Evolutionary conservation across 37 sponge, comb jelly and placozoan genomes (phyloP).

Genomic region (Halisarca cf. caerulea): DNA sequence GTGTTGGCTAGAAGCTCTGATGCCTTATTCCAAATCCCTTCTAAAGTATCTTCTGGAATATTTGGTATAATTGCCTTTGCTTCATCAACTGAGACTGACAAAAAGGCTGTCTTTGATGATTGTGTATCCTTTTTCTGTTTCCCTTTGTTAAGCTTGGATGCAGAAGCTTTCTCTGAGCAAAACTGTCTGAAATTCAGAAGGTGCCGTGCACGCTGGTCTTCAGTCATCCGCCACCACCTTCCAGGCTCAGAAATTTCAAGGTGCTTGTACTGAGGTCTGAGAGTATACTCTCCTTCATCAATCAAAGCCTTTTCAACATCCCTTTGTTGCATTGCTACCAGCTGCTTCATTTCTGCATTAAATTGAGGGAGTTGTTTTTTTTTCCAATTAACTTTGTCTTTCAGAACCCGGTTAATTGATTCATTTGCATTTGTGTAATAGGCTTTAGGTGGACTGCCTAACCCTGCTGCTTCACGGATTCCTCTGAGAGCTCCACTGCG

Average conservation of each 20-base stretch:
- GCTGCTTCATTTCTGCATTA: background rate
- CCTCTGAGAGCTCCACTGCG: background rate
- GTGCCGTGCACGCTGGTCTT: background rate
- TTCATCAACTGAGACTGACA: background rate
- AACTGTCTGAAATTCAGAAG: constrained; percentile 1
- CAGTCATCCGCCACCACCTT: constrained; percentile 16
- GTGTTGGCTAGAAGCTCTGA: background rate
- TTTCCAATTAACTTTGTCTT: background rate
- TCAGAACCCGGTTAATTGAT: constrained; percentile 19
- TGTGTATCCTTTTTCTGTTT: background rate
- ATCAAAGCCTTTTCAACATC: constrained; percentile 14
- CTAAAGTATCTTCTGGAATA: background rate
- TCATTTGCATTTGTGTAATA: constrained; percentile 22
- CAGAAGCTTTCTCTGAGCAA: background rate
- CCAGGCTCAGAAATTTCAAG: constrained; percentile 2
- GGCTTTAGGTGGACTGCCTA: background rate
- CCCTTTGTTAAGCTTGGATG: background rate
- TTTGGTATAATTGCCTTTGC: background rate
- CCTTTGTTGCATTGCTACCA: background rate
- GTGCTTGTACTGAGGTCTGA: background rate
- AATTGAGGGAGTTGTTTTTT: background rate
- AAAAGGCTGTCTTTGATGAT: no score
- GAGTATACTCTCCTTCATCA: background rate
- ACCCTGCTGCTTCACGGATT: background rate
- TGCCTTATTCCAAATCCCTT: background rate